Evolutionary conservation across 2,113 vertebrate genomes (phyloP), one percentile per base, ranked within the genome.

Genomic region (Jacana jacana): DNA sequence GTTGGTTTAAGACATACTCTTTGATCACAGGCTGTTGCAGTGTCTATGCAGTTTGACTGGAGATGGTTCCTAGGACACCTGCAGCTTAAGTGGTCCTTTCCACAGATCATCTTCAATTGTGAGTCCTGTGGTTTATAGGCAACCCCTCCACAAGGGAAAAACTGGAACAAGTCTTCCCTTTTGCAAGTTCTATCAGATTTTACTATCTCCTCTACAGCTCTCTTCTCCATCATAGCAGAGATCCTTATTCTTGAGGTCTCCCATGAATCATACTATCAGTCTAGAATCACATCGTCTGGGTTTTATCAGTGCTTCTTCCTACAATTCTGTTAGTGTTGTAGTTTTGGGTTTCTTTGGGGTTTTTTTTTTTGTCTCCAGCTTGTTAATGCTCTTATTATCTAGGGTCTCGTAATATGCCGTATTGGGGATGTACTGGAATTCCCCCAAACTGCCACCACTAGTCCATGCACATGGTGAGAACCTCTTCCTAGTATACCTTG

Each of bases 391-490:
- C 4, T 51, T 84, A 22, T 22, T 78, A 17, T 57, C 37, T n/a
- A 85, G 15, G 4, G 9, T 14, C 49, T 81, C 15, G 6, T 77
- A 1, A 39, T 85, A 85, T 72, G n/a, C n/a, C 35, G 4, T 69
- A 18, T 10, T 61, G 11, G 18, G 44, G 27, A 49, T 52, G 14
- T 40, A 18, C 40, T 46, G 42, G 72, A 82, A 37, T 94, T 69
- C 8, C 57, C 15, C 35, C n/a, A 49, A 88, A 44, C 42, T 55
- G 1, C 2, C 40, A 15, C 70, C 10, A 28, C 27, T 22, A 72
- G 8, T 76, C 30, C 0, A 0, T 49, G 17, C 28, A 40, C 8
- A n/a, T 40, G 11, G 2, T 87, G 24, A 64, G 61, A 81, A 15
- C 14, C 9, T 80, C 30, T 81, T 88, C 12, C 25, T 33, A 25